Percentiles rank a stretch among this genome's conserved stretches.
These are phyloP conservation scores for Schizothorax lantsangensis DNA, from an alignment of 2,797 vertebrate genomes.

Conservation along the genomic window DNA sequence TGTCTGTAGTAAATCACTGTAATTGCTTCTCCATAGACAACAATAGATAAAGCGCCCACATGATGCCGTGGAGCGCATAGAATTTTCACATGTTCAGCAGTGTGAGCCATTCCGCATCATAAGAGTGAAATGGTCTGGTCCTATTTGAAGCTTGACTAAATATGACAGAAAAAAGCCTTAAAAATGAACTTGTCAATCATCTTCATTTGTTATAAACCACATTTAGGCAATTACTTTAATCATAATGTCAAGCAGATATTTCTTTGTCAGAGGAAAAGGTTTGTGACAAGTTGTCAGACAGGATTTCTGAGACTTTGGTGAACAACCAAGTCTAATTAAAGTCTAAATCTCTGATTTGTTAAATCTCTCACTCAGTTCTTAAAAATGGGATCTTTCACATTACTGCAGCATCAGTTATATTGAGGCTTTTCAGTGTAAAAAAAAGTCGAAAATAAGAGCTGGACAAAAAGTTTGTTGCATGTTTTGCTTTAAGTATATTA, in stretches of 20 bases:
- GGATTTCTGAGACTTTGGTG: background rate
- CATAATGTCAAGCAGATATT: background rate
- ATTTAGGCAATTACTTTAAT: background rate
- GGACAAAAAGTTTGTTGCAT: background rate
- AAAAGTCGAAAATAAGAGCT: background rate
- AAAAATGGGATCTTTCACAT: background rate
- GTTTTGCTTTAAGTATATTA: background rate
- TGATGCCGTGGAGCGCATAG: background rate
- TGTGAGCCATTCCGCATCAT: background rate
- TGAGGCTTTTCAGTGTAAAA: background rate
- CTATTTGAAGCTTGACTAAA: background rate
- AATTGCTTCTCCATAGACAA: constrained; percentile 29
- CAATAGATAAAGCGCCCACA: constrained; percentile 12
- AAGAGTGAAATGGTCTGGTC: background rate
- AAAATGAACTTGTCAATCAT: background rate
- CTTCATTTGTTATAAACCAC: background rate
- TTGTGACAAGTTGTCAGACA: background rate
- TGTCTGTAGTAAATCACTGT: constrained; percentile 39
- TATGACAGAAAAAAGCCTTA: background rate
- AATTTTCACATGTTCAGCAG: background rate
- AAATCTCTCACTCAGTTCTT: background rate
- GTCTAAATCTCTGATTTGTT: background rate
- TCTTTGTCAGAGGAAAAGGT: background rate
- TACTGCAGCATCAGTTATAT: background rate
- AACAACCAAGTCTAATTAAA: background rate